phyloP scores from a whole-genome alignment of 2,888 invertebrate genomes.

The Drepanosiphum platanoidis region DNA sequence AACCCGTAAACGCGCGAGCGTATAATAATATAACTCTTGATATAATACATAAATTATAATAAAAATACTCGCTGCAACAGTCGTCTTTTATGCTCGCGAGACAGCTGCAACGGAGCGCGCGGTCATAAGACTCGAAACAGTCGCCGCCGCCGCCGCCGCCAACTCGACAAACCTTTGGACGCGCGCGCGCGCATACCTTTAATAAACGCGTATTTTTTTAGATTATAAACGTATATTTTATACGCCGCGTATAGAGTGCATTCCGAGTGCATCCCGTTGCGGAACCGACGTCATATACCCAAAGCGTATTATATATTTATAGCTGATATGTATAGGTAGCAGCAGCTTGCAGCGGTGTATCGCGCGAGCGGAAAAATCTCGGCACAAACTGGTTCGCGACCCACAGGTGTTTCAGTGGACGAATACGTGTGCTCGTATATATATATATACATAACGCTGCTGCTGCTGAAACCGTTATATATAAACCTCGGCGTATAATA shows the following conservation, averaged over 20 bases:
- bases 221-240: not conserved
- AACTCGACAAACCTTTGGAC: too few species aligned
- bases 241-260: not conserved
- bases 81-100: too few species aligned
- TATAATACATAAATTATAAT: not conserved
- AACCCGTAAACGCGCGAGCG: not conserved
- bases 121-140: too few species aligned
- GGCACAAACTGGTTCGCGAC: constrained; percentile 56
- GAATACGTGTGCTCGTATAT: not conserved
- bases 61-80: not conserved
- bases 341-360: not conserved
- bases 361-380: constrained; percentile 42
- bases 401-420: constrained; percentile 49
- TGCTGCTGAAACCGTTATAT: constrained; percentile 46
- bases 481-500: constrained; percentile 29
- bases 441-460: not conserved
- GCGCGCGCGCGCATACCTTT: too few species aligned
- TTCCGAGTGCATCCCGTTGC: constrained; percentile 33
- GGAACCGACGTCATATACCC: not conserved
- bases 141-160: too few species aligned
- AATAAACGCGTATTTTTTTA: too few species aligned
- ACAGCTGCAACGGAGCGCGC: too few species aligned
- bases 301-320: not conserved
- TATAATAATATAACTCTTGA: too few species aligned
- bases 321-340: too few species aligned